Evolutionary conservation across 2,888 invertebrate species (phyloP), one percentile per base, ranked within the genome.

Genomic region (Sceliomorpha sp.): DNA sequence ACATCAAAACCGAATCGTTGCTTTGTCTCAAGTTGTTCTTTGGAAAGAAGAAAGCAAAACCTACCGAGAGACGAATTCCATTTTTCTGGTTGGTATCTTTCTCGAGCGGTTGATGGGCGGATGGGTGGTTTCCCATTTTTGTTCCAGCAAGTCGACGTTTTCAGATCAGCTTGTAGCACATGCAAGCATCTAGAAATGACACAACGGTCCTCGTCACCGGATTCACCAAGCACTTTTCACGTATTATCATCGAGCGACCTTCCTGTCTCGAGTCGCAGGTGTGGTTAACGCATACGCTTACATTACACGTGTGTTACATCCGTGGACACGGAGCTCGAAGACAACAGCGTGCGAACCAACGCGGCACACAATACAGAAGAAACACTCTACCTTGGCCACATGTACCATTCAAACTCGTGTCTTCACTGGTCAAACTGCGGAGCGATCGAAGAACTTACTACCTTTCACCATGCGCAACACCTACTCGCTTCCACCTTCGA

Each of bases 31-130:
- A n/a, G n/a, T n/a, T n/a, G n/a, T n/a, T 20, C 20, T 20, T 5
- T 20, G 3, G 3, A 20, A 20, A 20, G 20, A 2, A 32, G 26
- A n/a, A 14, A 44, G 42, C 27, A 47, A 53, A 64, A 83, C 84
- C 29, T 86, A 88, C 88, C 87, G 88, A 87, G 64, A 86, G 78
- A 58, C 88, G 86, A 75, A 87, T 81, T 73, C 81, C 86, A 76
- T 87, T 87, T 73, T 84, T 85, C 74, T 83, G 82, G 77, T 80
- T 83, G 75, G 83, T 80, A 72, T 91, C 92, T 88, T 93, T 91
- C 87, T 95, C 95, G 88, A 95, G 91, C 79, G 95, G 95, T 89
- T 94, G 94, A 89, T 95, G 95, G 84, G 94, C 94, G 77, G 95
- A 95, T 84, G 94, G 94, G 89, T 94, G 94, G 89, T 95, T 95